Conservation (phyloP, 2,888 invertebrate species). For the Troglohyphantes excavatus region DNA sequence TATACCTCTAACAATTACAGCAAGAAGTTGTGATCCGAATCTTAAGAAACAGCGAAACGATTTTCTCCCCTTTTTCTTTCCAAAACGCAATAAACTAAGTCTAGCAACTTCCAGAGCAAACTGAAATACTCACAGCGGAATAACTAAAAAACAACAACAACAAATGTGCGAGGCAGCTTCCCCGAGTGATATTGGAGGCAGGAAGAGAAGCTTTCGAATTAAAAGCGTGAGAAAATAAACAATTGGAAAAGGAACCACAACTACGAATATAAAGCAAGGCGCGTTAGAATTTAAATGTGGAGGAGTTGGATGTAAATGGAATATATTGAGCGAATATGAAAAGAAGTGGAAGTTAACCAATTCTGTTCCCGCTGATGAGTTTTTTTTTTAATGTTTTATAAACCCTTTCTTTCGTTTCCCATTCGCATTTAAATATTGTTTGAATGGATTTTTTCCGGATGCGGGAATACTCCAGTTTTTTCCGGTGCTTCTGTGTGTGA, state of each 20-base stretch:
- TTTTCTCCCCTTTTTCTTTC: not conserved
- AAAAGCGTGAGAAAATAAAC: slow-evolving; percentile 34
- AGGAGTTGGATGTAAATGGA: not conserved
- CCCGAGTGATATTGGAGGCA: slow-evolving; percentile 21
- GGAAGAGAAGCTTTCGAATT: slow-evolving; percentile 25
- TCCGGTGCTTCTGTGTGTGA: not conserved
- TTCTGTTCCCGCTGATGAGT: slow-evolving; percentile 5
- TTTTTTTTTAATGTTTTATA: slow-evolving; percentile 7
- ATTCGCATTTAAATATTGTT: slow-evolving; percentile 5
- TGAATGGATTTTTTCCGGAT: slow-evolving; percentile 1
- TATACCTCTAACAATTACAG: not conserved
- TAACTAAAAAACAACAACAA: too few species aligned
- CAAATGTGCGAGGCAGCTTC: not conserved
- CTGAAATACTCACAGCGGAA: not conserved
- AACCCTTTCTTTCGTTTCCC: not conserved
- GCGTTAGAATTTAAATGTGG: slow-evolving; percentile 29
- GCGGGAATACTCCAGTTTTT: not conserved
- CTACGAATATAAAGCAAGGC: slow-evolving; percentile 13
- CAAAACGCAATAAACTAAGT: not conserved
- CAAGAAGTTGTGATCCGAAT: not conserved
- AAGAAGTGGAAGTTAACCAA: slow-evolving; percentile 1
- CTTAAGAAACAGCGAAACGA: not conserved
- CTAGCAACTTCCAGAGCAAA: not conserved
- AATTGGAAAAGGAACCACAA: slow-evolving; percentile 30
- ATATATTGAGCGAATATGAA: not conserved